Conservation (phyloP, 2,113 vertebrate genomes). For the Eclectus roratus region DNA sequence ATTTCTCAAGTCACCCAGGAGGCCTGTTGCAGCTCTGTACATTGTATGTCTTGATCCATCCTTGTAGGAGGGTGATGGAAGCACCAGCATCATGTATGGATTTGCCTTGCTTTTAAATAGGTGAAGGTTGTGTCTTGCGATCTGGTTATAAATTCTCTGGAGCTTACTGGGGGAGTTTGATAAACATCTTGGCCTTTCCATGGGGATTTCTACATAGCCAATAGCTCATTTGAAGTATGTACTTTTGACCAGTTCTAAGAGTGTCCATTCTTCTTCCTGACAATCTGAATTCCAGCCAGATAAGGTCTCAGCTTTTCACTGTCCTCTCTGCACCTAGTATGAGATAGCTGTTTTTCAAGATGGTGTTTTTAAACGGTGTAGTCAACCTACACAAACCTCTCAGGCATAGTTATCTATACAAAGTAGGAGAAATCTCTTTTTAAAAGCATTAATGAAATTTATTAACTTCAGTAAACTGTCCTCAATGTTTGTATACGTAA, state of each 20-base stretch:
- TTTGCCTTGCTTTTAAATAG: neutral
- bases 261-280: neutral
- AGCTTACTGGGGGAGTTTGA: neutral
- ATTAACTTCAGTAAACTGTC: neutral
- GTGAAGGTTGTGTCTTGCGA: neutral
- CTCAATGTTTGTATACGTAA: neutral
- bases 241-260: neutral
- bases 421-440: neutral
- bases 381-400: neutral
- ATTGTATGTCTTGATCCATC: neutral
- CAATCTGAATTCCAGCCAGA: neutral
- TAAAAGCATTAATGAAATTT: neutral
- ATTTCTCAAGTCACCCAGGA: neutral
- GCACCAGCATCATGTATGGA: neutral
- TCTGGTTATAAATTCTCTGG: neutral
- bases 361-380: neutral
- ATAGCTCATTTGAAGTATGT: neutral
- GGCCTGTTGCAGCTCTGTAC: accelerated
- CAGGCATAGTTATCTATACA: neutral
- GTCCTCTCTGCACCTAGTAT: neutral
- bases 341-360: neutral
- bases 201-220: neutral
- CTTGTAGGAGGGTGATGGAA: neutral
- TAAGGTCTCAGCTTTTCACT: neutral
- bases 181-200: neutral